A percentile compares a stretch with the other conserved stretches of the same genome.
These are phyloP conservation scores for Urosaurus nigricauda DNA, from an alignment of 2,797 vertebrate genomes.

Conservation along the genomic window DNA sequence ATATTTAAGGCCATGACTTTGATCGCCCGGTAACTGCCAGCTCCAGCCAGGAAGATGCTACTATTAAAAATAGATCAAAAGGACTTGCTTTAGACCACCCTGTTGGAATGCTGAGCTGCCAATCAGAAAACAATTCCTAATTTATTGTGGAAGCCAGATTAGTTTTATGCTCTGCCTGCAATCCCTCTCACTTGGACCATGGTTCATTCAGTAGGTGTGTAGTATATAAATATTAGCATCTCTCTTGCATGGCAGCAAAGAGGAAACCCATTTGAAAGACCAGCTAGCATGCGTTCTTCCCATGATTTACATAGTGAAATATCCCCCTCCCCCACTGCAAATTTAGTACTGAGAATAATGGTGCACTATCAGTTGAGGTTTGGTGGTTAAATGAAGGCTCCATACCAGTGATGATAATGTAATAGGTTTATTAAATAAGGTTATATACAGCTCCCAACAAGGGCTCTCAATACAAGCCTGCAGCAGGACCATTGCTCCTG, in stretches of 20 bases:
- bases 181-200: neutral
- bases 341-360: neutral
- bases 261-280: neutral
- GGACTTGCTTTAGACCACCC: conserved; percentile 57
- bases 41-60: conserved; percentile 69
- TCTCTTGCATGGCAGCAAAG: neutral
- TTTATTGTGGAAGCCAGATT: neutral
- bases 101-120: conserved; percentile 67
- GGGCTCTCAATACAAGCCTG: no score
- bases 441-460: neutral
- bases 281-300: neutral
- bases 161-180: neutral
- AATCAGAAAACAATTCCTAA: neutral
- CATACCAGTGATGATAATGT: neutral
- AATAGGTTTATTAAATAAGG: neutral
- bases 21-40: conserved; percentile 56
- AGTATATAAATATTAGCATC: neutral
- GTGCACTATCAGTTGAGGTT: neutral
- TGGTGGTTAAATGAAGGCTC: neutral
- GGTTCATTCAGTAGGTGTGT: neutral
- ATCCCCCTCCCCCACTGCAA: no score
- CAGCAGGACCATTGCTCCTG: no score
- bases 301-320: neutral
- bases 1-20: conserved; percentile 72
- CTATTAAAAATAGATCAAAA: conserved; percentile 77